Evolutionary conservation across 2,888 invertebrate species (phyloP), one percentile per base, ranked within the genome.

Genomic region (Drosophila flavopinicola): DNA sequence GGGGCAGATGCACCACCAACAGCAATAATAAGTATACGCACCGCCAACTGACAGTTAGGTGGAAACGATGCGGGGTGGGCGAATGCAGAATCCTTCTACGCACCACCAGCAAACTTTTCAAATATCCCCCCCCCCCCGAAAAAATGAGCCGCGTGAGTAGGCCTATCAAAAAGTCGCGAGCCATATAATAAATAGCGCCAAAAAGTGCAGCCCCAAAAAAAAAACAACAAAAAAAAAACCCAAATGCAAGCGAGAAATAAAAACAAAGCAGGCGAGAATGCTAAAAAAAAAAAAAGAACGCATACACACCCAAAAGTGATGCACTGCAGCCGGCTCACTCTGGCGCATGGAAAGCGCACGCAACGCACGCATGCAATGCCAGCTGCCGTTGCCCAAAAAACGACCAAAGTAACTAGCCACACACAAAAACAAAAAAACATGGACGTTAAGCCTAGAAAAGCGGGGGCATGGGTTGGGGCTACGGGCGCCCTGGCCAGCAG

Each of bases 101-200:
- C 33, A 39, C 45, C 35, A 25, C 53, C 77, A 66, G 75, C 85
- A 82, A 77, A 70, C 63, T 68, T 80, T 87, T 78, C 82, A 88
- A 88, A 88, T 82, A 66, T 61, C 78, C 77, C 72, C 70, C 48
- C 9, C 13, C 66, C 64, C 77, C 78, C 78, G 70, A 48, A 65
- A 84, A 75, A 78, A 69, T 42, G 68, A 71, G 53, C 53, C 68
- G 66, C 51, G 48, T 60, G 73, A 69, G 75, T 80, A 75, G 87
- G 85, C 85, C 85, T 88, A 87, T 80, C 88, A 78, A 78, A 78
- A 77, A 75, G 75, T 78, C 75, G 75, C 78, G 57, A 64, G 56
- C 65, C 87, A 78, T 78, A 87, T 82, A 79, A 83, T 66, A 84
- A 59, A 75, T 71, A 82, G 70, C 74, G 48, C 69, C 71, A 64